Base-by-base conservation (phyloP, 2,797 vertebrate species). In the Acipenser ruthenus region DNA sequence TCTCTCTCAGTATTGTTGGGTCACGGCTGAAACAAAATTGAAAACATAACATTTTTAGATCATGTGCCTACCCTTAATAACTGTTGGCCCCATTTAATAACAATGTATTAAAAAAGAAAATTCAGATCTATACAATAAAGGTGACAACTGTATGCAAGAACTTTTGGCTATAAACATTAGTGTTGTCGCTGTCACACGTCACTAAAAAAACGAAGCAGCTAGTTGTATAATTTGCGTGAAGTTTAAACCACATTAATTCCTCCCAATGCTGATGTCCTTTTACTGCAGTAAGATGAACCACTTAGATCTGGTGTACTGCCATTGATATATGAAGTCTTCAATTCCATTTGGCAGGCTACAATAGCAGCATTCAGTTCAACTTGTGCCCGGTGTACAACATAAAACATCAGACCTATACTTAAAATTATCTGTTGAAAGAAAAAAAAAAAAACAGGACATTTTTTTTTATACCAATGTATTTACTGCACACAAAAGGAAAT, bases 331-430 rank as follows among this genome's bases (percentile, higher is more conserved):
- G 93, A 94, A 0, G 93, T 91, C 84, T 96, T 97, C 76, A 98
- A 91, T 81, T 98, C 97, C 91, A 96, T 95, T 82, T 99, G 95
- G 71, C 96, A 99, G 4, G 96, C 95, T 23, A 91, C 90, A 69
- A 99, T 94, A 74, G 96, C 95, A 9, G 96, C 96, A 58, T 99
- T 97, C 82, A 99, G 86, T 80, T 99, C 96, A 69, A 95, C 84
- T 90, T 99, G 94, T 67, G 97, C 97, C 69, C 96, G 93, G 74
- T 99, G 96, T 65, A 99, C 94, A 0, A 99, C 97, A 11, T 99
- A 99, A 87, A 99, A 97, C 89, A 96, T 97, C 81, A 99, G 90
- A 72, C 93, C 96, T 77, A 99, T 95, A 82, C 96, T 99, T 88
- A 99, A 92, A 75, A 98, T 60, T 77, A 99, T 93, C 95, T 99